Evolutionary conservation across 2,797 vertebrate genomes (phyloP).

Genomic region (Sebastes matsubarae): DNA sequence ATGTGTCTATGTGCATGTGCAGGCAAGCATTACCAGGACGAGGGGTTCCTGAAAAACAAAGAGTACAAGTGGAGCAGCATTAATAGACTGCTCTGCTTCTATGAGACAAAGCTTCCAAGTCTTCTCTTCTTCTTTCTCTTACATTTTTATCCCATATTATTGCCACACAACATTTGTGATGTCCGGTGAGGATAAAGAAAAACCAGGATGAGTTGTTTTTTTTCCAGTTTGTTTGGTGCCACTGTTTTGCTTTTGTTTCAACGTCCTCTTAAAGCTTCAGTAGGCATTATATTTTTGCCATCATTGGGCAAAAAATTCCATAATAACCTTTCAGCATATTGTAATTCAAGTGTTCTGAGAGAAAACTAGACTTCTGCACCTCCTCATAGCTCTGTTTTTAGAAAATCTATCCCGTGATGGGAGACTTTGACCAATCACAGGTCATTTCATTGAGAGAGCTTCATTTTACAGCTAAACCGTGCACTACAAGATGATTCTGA

Average conservation of each 20-base stretch:
- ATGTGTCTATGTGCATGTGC: constrained; percentile 5
- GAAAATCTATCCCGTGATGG: fast-evolving
- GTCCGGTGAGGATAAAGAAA: neutral
- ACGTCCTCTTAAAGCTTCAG: fast-evolving
- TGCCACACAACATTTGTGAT: neutral
- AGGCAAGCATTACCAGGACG: neutral
- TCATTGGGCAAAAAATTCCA: no score
- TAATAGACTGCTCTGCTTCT: constrained; percentile 15
- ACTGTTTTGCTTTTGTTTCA: neutral
- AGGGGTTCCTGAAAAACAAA: constrained; percentile 4
- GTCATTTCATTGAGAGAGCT: no score
- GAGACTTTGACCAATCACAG: no score
- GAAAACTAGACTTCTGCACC: no score
- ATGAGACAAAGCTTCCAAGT: neutral
- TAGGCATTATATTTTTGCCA: no score
- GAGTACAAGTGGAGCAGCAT: constrained; percentile 3
- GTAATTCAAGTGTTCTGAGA: no score
- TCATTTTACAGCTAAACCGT: no score
- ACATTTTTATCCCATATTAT: neutral
- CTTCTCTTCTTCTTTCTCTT: neutral
- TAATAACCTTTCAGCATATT: no score
- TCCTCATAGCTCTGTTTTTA: no score
- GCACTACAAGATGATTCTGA: no score
- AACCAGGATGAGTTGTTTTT: neutral
- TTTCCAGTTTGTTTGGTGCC: neutral